Conservation (phyloP, 2,888 invertebrate species). For the Pyrochroa serraticornis region DNA sequence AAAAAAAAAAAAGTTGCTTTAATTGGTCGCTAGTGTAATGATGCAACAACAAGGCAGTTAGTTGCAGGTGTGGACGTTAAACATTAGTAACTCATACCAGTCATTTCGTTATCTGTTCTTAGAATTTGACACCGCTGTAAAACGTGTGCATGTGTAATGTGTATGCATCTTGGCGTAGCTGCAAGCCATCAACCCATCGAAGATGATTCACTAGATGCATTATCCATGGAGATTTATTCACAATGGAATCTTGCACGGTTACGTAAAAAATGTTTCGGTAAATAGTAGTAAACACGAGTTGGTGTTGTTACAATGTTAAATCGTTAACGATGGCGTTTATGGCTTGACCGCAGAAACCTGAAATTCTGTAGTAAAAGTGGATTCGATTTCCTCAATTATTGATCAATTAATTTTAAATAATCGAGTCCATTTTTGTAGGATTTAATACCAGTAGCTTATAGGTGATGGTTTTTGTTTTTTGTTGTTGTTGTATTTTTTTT, state of each 20-base stretch:
- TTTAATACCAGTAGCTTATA: conserved; percentile 3
- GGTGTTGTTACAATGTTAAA: too few species aligned
- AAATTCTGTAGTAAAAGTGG: neutral
- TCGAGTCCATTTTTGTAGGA: neutral
- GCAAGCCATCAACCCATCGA: conserved; percentile 5
- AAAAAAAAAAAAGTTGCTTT: neutral
- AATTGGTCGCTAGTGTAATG: neutral
- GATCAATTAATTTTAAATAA: too few species aligned
- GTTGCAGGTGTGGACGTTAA: conserved; percentile 1
- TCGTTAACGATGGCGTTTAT: neutral
- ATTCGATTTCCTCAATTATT: too few species aligned
- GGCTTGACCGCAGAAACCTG: neutral
- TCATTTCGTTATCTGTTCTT: neutral
- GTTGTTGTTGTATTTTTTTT: neutral
- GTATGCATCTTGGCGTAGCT: neutral
- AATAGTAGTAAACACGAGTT: too few species aligned
- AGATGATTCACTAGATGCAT: conserved; percentile 6
- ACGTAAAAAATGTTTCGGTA: too few species aligned
- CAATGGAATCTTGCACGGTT: conserved; percentile 3
- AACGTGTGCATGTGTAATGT: neutral
- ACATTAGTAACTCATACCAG: neutral
- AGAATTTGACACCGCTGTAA: neutral
- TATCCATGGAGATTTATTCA: conserved; percentile 24
- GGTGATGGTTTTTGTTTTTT: conserved; percentile 22
- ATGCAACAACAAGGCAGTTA: too few species aligned